These are phyloP conservation scores for Saccopteryx bilineata DNA, from an alignment of 2,113 vertebrate genomes.

Conservation along the genomic window DNA sequence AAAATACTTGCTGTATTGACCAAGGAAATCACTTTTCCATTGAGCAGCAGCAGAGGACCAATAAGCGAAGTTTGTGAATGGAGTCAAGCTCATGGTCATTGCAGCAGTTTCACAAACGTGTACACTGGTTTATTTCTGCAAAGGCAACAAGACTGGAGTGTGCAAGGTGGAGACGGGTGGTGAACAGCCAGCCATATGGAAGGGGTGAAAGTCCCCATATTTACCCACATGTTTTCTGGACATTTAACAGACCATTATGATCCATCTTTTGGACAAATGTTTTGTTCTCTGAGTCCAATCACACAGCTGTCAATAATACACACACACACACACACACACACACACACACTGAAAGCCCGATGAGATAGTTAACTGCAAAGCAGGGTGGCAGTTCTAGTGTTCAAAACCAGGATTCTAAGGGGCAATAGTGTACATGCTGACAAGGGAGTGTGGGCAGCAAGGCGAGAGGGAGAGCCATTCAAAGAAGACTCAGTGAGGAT, in stretches of 20 bases:
- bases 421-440: fast-evolving
- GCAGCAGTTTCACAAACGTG: not conserved
- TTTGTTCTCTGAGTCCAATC: not conserved
- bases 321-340: fast-evolving
- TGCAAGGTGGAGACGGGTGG: not conserved
- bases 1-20: not conserved
- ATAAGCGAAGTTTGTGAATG: not conserved
- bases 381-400: not conserved
- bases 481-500: not conserved
- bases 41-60: not conserved
- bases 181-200: not conserved
- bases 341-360: fast-evolving
- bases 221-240: not conserved
- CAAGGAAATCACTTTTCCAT: not conserved
- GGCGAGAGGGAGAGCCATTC: not conserved
- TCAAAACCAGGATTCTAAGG: not conserved
- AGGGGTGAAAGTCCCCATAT: not conserved
- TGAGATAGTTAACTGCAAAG: not conserved
- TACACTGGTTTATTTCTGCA: not conserved
- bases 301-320: not conserved
- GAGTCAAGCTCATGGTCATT: fast-evolving
- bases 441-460: not conserved
- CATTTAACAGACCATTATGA: not conserved
- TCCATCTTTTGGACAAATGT: not conserved
- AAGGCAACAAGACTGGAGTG: not conserved